phyloP scores from a whole-genome alignment of 2,797 vertebrate species.

The Tinamus major region DNA sequence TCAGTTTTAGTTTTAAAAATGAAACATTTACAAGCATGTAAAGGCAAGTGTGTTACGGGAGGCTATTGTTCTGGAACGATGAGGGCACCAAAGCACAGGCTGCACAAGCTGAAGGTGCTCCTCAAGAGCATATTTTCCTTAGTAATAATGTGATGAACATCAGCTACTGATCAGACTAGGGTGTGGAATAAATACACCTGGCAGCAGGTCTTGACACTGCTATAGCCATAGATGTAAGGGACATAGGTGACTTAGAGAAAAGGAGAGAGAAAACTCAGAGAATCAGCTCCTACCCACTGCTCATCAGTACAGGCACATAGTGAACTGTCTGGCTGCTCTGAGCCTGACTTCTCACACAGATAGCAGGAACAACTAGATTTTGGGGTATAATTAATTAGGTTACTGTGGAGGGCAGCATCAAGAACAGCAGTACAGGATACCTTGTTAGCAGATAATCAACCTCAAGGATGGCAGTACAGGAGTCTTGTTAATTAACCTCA shows the following conservation, averaged over 20 bases:
- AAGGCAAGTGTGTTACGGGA: background rate
- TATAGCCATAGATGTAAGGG: background rate
- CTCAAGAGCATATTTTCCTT: background rate
- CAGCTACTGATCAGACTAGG: background rate
- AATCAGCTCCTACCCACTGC: background rate
- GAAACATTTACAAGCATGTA: background rate
- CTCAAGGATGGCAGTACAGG: no score
- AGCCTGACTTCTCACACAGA: background rate
- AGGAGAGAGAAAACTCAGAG: background rate
- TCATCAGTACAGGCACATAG: background rate
- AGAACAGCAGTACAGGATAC: no score
- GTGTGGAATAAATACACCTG: background rate
- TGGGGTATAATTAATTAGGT: background rate
- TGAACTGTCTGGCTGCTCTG: background rate
- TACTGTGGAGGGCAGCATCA: no score
- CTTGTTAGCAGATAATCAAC: no score
- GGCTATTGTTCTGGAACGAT: background rate
- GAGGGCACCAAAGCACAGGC: background rate
- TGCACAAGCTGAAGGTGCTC: background rate
- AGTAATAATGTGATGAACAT: background rate
- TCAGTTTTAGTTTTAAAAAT: background rate
- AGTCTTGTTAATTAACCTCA: no score
- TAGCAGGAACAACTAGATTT: background rate
- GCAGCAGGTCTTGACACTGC: background rate
- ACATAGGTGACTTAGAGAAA: background rate